Percentiles rank a stretch among this genome's conserved stretches.
phyloP scores from a whole-genome alignment of 2,113 vertebrate genomes.

The Sisor rabdophorus region DNA sequence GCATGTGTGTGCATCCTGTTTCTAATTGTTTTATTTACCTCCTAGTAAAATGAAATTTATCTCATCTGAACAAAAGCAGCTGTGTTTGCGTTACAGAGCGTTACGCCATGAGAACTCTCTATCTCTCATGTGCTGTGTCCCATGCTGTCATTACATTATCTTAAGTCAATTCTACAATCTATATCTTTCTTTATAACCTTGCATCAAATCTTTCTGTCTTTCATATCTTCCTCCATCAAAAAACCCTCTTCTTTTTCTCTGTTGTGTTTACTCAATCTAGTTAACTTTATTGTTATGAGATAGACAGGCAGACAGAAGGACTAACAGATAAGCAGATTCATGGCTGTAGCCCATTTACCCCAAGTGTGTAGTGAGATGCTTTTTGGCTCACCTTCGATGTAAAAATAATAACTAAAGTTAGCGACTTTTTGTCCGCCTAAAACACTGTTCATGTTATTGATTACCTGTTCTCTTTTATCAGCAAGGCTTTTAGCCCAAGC shows the following conservation, averaged over 20 bases:
- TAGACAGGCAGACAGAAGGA: background rate
- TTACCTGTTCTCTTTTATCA: background rate
- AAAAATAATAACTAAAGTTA: background rate
- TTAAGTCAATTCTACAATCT: constrained; percentile 29
- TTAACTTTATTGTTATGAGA: background rate
- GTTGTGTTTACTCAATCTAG: background rate
- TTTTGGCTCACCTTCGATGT: background rate
- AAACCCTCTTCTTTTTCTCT: constrained; percentile 11
- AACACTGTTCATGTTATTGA: background rate
- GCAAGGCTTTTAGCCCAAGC: background rate
- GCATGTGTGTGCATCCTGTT: constrained; percentile 25
- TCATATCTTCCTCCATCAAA: constrained; percentile 28
- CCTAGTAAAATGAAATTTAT: constrained; percentile 21
- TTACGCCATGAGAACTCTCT: constrained; percentile 23
- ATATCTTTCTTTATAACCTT: constrained; percentile 2
- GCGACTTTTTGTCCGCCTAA: background rate
- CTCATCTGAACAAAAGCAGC: constrained; percentile 30
- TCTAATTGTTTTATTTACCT: constrained; percentile 20
- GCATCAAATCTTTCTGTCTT: constrained; percentile 24
- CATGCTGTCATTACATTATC: constrained; percentile 2
- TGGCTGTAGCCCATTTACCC: background rate
- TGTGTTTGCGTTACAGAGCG: constrained; percentile 44
- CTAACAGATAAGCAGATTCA: background rate
- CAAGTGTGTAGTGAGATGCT: background rate
- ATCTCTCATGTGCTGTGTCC: background rate